Percentiles rank a stretch among this genome's conserved stretches.
These are phyloP conservation scores for Falco novaeseelandiae DNA, from an alignment of 2,797 vertebrate genomes.

Conservation along the genomic window DNA sequence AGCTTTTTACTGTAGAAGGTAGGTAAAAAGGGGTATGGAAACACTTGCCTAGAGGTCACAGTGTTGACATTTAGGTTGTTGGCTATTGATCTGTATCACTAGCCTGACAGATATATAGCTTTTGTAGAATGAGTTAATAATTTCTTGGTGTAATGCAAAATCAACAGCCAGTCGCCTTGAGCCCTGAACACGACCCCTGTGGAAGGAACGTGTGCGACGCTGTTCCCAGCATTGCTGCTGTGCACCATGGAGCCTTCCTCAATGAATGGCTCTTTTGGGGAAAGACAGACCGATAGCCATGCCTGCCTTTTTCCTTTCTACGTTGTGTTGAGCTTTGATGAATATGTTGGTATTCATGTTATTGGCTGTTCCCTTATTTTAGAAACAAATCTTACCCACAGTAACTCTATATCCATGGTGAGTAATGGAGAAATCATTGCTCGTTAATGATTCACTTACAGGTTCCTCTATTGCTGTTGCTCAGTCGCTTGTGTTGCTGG, in stretches of 20 bases:
- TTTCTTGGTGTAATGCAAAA: not conserved
- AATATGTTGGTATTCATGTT: conserved; percentile 2
- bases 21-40: not conserved
- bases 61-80: not conserved
- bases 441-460: conserved; percentile 63
- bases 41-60: not conserved
- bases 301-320: conserved; percentile 7
- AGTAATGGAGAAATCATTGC: conserved; percentile 60
- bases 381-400: not conserved
- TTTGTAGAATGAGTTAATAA: conserved; percentile 36
- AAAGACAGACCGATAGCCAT: not conserved
- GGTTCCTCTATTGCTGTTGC: conserved; percentile 38
- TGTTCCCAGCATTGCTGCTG: not conserved
- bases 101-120: not conserved
- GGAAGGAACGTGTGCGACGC: not conserved
- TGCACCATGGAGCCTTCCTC: not conserved
- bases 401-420: conserved; percentile 17
- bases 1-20: not conserved
- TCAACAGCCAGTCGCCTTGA: not conserved
- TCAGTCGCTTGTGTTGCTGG: conserved; percentile 2
- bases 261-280: not conserved
- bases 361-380: conserved; percentile 53
- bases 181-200: not conserved
- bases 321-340: not conserved
- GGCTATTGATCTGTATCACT: conserved; percentile 6